These are phyloP conservation scores for Acanthisitta chloris DNA, from an alignment of 2,113 vertebrate species.

Conservation along the genomic window DNA sequence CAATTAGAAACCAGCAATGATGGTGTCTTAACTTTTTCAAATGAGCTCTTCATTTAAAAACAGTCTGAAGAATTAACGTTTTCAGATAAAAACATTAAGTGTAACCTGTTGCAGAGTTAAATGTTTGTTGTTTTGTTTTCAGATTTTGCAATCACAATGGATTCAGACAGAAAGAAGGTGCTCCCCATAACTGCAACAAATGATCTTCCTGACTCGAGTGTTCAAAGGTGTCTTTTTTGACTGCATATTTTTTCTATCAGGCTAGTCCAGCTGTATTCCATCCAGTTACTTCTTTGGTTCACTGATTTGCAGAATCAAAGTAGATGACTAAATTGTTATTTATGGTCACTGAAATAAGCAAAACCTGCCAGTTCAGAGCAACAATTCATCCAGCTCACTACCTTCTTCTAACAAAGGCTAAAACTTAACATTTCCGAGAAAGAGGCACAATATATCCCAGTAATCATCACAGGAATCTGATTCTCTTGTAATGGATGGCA, in stretches of 20 bases:
- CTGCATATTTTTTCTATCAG: neutral
- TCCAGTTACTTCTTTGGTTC: neutral
- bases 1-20: neutral
- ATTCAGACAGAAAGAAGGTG: slow-evolving; percentile 58
- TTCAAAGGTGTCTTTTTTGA: slow-evolving; percentile 62
- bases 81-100: neutral
- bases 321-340: neutral
- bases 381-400: neutral
- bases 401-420: neutral
- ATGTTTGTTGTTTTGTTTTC: slow-evolving; percentile 33
- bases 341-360: neutral
- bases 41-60: neutral
- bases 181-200: slow-evolving; percentile 49
- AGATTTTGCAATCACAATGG: slow-evolving; percentile 81
- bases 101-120: neutral
- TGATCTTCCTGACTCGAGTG: neutral
- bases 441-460: too few species aligned
- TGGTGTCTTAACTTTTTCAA: neutral
- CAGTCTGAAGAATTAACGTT: neutral
- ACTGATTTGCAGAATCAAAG: neutral
- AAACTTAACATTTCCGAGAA: neutral
- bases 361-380: neutral
- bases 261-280: neutral
- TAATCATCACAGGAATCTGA: neutral
- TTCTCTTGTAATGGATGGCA: neutral